Base-by-base conservation (phyloP, 2,888 invertebrate species). In the Monopis laevigella region DNA sequence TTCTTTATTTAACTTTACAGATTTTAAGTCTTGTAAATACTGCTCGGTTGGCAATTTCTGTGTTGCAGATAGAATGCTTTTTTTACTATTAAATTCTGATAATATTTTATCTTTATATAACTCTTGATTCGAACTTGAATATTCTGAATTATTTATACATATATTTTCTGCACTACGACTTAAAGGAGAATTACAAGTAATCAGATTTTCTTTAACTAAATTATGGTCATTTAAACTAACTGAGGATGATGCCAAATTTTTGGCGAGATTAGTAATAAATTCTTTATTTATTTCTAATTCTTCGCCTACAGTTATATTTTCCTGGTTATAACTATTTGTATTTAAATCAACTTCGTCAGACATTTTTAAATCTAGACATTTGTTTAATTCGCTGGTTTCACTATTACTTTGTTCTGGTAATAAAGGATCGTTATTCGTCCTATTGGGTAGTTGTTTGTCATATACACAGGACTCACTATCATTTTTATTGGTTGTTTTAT, bases 81-180 rank as follows among this genome's bases (percentile, higher is more conserved):
- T 78, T 24, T 77, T 65, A 11, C 46, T 59, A 0, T 54, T 44
- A 40, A 72, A 78, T 39, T 77, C 58, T 2, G 66, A 56, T 3
- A 80, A 47, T 40, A 78, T 70, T 47, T 65, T 49, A 1, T 71
- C 68, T 14, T 60, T 50, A 43, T 77, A 63, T 5, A 32, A 5
- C 4, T 32, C 32, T n/a, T n/a, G n/a, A n/a, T n/a, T n/a, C 16
- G 13, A 41, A 4, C 35, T 27, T 18, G 50, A 42, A 35, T 48
- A 50, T 8, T 49, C 47, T 24, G 52, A 49, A 3, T 51, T 50
- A 5, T 51, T 46, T 7, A 44, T 49, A 13, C 59, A 60, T 51
- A 78, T 62, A 48, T 77, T 70, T 50, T 78, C 78, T 38, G 65
- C 74, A 43, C 77, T 78, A 29, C 53, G 60, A 39, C 77, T 78